Base-by-base conservation (phyloP, 2,797 vertebrate species). In the Amazona finschi region DNA sequence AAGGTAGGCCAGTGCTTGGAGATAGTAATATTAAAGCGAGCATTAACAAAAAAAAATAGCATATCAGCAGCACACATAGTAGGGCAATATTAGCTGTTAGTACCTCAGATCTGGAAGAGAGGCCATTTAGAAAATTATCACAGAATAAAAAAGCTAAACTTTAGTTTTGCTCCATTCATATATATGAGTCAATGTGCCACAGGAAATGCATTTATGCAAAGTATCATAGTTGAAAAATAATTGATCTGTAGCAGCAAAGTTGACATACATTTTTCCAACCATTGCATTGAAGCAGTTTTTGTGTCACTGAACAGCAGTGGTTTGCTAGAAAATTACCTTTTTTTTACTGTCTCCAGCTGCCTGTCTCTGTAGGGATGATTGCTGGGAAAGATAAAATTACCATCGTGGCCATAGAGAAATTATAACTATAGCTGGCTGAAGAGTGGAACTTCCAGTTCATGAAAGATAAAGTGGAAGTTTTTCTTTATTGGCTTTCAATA, bases 331-430 rank as follows among this genome's bases (percentile, higher is more conserved):
- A 57, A 88, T 47, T 80, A 30, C 5, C 1, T 24, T 44, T 64
- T 25, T 69, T 50, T 13, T 43, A 33, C 21, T 69, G 12, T 33
- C 38, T 77, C 11, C 6, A 8, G 15, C 53, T 15, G 16, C 24
- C 38, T 66, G 3, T 70, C 33, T 80, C 50, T 52, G 14, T 19
- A 19, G 30, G 1, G 12, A 62, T 43, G 15, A 9, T 57, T 78
- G 8, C 7, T 53, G 17, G 8, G 6, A 9, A 74, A 81, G 20
- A 44, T 7, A 55, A 69, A 71, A 31, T 13, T 14, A 25, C 7
- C 5, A 13, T 41, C 1, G 0, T 8, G 66, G 7, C 28, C 24
- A 38, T 50, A 72, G 6, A 61, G 2, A 7, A 52, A 22, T 16
- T 13, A 39, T 25, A 61, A 28, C 8, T 30, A 30, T 20, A 69